Percentiles rank a stretch among this genome's conserved stretches.
These are phyloP conservation scores for Hycleus phaleratus DNA, from an alignment of 1,140 invertebrate species.

Conservation along the genomic window DNA sequence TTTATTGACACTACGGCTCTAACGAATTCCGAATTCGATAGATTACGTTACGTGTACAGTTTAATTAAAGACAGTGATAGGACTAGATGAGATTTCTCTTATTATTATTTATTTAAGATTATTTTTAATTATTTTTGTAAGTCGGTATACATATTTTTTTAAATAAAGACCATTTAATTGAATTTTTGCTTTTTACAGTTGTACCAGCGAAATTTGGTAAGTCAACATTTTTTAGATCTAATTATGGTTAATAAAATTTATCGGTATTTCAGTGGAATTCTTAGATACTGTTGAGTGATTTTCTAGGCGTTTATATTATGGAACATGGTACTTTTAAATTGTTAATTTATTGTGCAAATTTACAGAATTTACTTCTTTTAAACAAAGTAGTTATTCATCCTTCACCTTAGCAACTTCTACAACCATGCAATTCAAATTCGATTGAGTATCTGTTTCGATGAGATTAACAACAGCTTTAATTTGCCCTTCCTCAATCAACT, in stretches of 20 bases:
- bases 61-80: constrained; percentile 28
- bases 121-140: constrained; percentile 1
- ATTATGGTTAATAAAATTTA: too few relatives aligned
- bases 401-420: neutral
- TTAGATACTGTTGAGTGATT: neutral
- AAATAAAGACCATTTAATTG: neutral
- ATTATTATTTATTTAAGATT: constrained; percentile 4
- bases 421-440: constrained; percentile 4
- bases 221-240: too few relatives aligned
- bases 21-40: constrained; percentile 21
- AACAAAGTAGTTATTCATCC: constrained; percentile 36
- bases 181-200: too few relatives aligned
- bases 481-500: constrained; percentile 1
- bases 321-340: constrained; percentile 37
- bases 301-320: constrained; percentile 35
- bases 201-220: too few relatives aligned
- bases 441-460: constrained; percentile 1
- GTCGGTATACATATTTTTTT: neutral
- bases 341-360: constrained; percentile 40
- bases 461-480: constrained; percentile 1
- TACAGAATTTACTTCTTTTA: constrained; percentile 44
- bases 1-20: constrained; percentile 17
- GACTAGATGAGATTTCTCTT: constrained; percentile 6
- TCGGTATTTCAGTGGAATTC: too few relatives aligned
- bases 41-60: constrained; percentile 28